phyloP scores from a whole-genome alignment of 1,140 invertebrate genomes.

The Ostrea denselamellosa region DNA sequence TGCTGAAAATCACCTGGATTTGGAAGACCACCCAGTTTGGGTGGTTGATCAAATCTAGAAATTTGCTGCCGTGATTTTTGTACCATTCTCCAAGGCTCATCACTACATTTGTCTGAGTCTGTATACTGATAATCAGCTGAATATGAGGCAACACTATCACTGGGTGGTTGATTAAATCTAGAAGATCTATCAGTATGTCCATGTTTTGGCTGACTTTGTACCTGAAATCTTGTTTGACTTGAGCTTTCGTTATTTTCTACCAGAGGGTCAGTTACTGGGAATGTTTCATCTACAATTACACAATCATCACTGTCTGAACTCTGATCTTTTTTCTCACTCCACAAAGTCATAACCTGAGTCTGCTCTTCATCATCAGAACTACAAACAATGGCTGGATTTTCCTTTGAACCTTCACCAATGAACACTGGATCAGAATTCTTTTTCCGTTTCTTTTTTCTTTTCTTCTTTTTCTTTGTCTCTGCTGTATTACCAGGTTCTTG shows the following conservation, averaged over 20 bases:
- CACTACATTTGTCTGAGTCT: background rate
- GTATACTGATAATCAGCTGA: background rate
- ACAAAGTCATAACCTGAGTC: conserved; percentile 1
- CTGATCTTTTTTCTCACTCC: background rate
- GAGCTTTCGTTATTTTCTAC: background rate
- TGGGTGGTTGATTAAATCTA: background rate
- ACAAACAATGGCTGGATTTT: conserved; percentile 12
- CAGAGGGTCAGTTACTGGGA: background rate
- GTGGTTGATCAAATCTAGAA: background rate
- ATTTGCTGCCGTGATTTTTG: conserved; percentile 9
- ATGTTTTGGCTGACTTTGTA: background rate
- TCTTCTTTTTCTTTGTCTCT: conserved; percentile 15
- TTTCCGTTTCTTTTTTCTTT: conserved; percentile 35
- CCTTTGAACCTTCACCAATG: conserved; percentile 5
- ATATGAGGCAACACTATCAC: background rate
- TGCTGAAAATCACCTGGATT: background rate
- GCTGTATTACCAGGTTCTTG: background rate
- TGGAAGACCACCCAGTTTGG: too few relatives aligned
- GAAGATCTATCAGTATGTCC: background rate
- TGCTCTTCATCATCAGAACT: background rate
- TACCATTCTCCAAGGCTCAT: background rate
- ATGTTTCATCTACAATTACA: conserved; percentile 34
- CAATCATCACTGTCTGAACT: background rate
- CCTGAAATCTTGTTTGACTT: background rate
- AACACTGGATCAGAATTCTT: conserved; percentile 28